phyloP scores from a whole-genome alignment of 2,888 invertebrate genomes.

The Caenorhabditis sp. region DNA sequence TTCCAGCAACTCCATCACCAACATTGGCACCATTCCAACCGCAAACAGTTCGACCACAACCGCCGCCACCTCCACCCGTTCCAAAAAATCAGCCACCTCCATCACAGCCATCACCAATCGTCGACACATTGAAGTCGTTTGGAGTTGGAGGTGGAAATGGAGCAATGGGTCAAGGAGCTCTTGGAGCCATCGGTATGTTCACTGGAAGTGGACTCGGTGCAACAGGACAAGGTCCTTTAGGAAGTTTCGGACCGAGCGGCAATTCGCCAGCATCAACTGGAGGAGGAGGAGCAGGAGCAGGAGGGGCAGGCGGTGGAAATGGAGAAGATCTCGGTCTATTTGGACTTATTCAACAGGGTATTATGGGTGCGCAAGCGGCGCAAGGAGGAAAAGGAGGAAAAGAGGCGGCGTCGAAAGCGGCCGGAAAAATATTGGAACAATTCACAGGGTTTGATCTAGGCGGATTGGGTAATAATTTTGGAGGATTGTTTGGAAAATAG shows the following conservation, averaged over 20 bases:
- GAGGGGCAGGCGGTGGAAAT: conserved; percentile 28
- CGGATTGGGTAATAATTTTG: conserved; percentile 46
- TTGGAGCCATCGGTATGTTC: conserved; percentile 43
- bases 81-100: conserved; percentile 9
- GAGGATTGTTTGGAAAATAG: conserved; percentile 33
- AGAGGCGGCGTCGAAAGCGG: conserved; percentile 42
- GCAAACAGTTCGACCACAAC: conserved; percentile 33
- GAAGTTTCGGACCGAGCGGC: conserved; percentile 34
- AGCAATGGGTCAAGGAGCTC: conserved; percentile 29
- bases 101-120: conserved; percentile 30
- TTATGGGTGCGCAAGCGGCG: conserved; percentile 48
- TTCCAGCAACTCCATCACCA: conserved; percentile 39
- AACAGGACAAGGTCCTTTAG: conserved; percentile 40
- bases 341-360: conserved; percentile 50
- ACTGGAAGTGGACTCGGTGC: conserved; percentile 36
- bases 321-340: conserved; percentile 48
- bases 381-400: conserved; percentile 36
- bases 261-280: conserved; percentile 10
- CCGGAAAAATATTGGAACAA: conserved; percentile 46
- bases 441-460: conserved; percentile 55
- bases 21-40: conserved; percentile 36
- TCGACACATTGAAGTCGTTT: conserved; percentile 29
- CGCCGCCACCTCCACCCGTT: conserved; percentile 22
- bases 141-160: conserved; percentile 16
- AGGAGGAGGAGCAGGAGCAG: conserved; percentile 14